These are phyloP conservation scores for Jordanella pulchra DNA, from an alignment of 2,797 vertebrate genomes.

Conservation along the genomic window DNA sequence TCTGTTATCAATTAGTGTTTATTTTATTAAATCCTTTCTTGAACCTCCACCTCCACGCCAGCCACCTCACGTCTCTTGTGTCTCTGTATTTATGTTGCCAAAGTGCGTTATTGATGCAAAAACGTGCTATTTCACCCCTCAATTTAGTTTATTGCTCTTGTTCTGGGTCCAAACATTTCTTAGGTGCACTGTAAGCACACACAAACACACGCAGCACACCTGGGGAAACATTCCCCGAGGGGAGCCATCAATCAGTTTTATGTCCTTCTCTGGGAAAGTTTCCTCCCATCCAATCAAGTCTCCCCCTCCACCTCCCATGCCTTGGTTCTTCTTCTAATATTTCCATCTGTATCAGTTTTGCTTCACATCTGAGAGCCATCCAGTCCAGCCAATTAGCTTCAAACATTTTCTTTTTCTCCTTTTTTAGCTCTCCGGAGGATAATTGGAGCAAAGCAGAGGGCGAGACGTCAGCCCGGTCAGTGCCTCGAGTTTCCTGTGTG, in stretches of 20 bases:
- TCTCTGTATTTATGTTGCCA: constrained; percentile 48
- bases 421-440: constrained; percentile 47
- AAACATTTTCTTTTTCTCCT: constrained; percentile 48
- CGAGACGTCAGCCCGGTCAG: constrained; percentile 49
- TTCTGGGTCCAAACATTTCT: constrained; percentile 77
- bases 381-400: constrained; percentile 70
- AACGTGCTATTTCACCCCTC: constrained; percentile 65
- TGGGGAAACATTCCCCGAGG: constrained; percentile 83
- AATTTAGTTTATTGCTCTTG: constrained; percentile 79
- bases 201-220: constrained; percentile 74
- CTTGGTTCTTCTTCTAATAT: constrained; percentile 60
- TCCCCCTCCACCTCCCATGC: constrained; percentile 39
- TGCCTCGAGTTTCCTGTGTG: constrained; percentile 38
- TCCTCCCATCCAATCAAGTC: constrained; percentile 78
- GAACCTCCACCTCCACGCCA: constrained; percentile 24
- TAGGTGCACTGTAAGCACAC: constrained; percentile 57
- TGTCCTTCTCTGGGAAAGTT: constrained; percentile 81
- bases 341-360: constrained; percentile 82
- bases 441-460: constrained; percentile 65
- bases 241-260: constrained; percentile 87
- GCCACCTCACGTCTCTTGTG: constrained; percentile 42
- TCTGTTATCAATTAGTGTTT: constrained; percentile 50
- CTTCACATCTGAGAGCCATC: constrained; percentile 77
- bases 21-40: constrained; percentile 30
- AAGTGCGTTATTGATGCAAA: constrained; percentile 62